phyloP scores from a whole-genome alignment of 2,888 invertebrate genomes.

The Phortica magna region DNA sequence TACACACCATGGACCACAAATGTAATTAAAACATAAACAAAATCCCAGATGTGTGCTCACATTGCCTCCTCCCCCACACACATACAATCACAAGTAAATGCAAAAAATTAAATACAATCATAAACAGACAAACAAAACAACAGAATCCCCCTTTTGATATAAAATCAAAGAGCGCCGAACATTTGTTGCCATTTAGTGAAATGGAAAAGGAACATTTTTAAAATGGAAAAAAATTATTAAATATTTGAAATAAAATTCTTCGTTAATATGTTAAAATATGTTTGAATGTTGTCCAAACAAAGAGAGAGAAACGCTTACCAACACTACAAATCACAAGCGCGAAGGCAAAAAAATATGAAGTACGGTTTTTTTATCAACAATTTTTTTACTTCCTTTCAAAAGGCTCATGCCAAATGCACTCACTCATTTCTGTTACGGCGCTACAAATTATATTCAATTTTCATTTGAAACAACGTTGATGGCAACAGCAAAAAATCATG shows the following conservation, averaged over 20 bases:
- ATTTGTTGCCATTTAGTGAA: background rate
- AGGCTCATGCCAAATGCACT: background rate
- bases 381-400: no score
- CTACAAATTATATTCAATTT: background rate
- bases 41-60: conserved; percentile 38
- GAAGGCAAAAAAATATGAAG: no score
- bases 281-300: background rate
- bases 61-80: background rate
- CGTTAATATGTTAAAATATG: background rate
- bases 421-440: background rate
- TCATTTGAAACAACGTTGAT: background rate
- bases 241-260: background rate
- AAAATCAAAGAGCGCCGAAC: background rate
- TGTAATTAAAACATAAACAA: conserved; percentile 71
- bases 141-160: background rate
- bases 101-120: background rate
- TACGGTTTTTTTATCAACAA: no score
- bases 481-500: background rate
- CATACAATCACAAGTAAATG: conserved; percentile 4
- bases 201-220: background rate
- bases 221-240: background rate
- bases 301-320: no score
- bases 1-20: conserved; percentile 46
- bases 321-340: no score
- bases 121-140: background rate